Conservation (phyloP, 2,113 vertebrate genomes). For the Progne subis region DNA sequence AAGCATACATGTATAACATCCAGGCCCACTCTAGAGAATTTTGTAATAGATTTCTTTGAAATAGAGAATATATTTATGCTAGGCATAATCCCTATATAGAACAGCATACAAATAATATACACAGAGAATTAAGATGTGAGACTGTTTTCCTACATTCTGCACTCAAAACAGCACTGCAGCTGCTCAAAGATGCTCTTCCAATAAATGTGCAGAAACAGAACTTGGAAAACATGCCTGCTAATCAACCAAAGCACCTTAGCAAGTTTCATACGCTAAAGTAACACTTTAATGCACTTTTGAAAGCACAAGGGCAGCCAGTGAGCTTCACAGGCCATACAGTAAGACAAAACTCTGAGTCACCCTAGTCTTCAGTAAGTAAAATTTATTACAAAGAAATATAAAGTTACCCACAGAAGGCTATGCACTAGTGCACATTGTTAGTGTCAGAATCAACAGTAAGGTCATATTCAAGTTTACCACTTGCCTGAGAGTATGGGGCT, state of each 20-base stretch:
- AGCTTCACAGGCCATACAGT: fast-evolving
- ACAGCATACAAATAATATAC: not conserved
- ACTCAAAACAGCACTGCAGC: not conserved
- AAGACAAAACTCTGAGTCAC: not conserved
- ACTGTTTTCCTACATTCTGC: not conserved
- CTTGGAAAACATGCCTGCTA: not conserved
- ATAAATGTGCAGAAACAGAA: not conserved
- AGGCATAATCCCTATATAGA: not conserved
- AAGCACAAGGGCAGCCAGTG: not conserved
- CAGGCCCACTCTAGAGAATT: not conserved
- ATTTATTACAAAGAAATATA: not conserved
- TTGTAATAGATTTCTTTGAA: not conserved
- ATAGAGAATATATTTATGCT: not conserved
- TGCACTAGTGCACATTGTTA: too few relatives aligned
- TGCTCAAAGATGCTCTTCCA: not conserved
- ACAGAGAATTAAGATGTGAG: not conserved
- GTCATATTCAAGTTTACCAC: not conserved
- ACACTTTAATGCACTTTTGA: fast-evolving
- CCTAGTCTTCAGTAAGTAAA: not conserved
- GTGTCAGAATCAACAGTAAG: not conserved
- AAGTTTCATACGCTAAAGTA: not conserved
- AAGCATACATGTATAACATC: fast-evolving
- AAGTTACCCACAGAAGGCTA: not conserved
- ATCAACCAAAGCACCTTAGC: not conserved
- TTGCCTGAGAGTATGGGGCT: not conserved